Evolutionary conservation across 1,140 invertebrate species (phyloP), one percentile per base, ranked within the genome.

Genomic region (Muscidifurax raptorellus): DNA sequence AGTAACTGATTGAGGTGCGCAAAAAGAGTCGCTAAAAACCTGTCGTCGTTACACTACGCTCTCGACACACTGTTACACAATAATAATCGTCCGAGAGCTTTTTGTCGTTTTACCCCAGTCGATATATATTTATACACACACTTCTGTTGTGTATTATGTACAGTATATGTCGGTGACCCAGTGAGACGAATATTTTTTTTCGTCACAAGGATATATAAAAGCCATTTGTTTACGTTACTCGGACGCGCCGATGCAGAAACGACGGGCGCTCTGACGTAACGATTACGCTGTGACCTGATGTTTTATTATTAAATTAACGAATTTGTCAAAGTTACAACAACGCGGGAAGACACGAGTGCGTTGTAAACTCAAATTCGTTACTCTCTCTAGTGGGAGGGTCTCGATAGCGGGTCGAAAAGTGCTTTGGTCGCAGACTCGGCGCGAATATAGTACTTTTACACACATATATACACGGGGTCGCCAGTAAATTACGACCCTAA

Each of bases 111-210:
- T 40, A 12, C 36, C 47, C n/a, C 25, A 74, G n/a, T 30, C 78
- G 52, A 76, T 75, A 80, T n/a, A n/a, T n/a, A n/a, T n/a, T n/a
- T n/a, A n/a, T n/a, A n/a, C n/a, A n/a, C n/a, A n/a, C 5, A 80
- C 18, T 80, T 76, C 80, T 32, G 36, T 84, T 72, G 25, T 40
- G 4, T 6, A n/a, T n/a, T n/a, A n/a, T 84, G 27, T 64, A 40
- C 36, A 40, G 36, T 40, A 10, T 32, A 6, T 40, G 27, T 47
- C 59, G 71, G 12, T 80, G 78, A 80, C 77, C 77, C 40, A 76
- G 25, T 84, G 66, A 79, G 72, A 84, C 40, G 36, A 79, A 27
- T 84, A 28, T 74, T 74, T 80, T 84, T n/a, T 84, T 80, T 80
- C 18, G 64, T 28, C 10, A 25, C 77, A 66, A 84, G 71, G 77